A percentile compares a stretch with the other conserved stretches of the same genome.
phyloP scores from a whole-genome alignment of 2,113 vertebrate genomes.

The Phrynocephalus versicolor region DNA sequence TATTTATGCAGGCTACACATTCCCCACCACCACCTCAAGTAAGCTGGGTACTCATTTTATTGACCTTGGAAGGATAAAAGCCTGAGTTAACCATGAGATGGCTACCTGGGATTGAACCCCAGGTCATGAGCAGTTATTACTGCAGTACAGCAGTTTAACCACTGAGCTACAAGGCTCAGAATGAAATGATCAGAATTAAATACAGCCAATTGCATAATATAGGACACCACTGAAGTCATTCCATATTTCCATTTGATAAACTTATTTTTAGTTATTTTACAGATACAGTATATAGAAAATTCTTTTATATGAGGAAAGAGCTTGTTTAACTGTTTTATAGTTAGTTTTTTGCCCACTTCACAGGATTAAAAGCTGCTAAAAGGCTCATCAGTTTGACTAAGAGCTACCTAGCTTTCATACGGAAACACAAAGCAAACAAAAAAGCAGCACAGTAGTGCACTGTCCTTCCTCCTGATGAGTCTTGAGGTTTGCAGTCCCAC shows the following conservation, averaged over 20 bases:
- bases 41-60: too few species aligned
- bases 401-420: not conserved
- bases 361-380: not conserved
- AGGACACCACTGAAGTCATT: not conserved
- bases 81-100: too few species aligned
- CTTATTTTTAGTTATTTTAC: not conserved
- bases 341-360: not conserved
- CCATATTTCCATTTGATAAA: not conserved
- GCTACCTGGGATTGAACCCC: too few species aligned
- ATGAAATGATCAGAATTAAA: slow-evolving; percentile 9
- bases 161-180: too few species aligned
- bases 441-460: not conserved
- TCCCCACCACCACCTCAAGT: too few species aligned
- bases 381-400: not conserved
- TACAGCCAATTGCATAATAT: not conserved
- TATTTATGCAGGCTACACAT: too few species aligned
- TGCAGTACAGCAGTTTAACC: too few species aligned
- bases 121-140: too few species aligned
- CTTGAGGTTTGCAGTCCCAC: not conserved
- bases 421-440: not conserved
- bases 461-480: not conserved
- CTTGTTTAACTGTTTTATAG: not conserved
- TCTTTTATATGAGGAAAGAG: not conserved
- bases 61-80: too few species aligned
- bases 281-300: not conserved